Evolutionary conservation across 1,140 invertebrate species (phyloP).

Genomic region (Rhysida immarginata): DNA sequence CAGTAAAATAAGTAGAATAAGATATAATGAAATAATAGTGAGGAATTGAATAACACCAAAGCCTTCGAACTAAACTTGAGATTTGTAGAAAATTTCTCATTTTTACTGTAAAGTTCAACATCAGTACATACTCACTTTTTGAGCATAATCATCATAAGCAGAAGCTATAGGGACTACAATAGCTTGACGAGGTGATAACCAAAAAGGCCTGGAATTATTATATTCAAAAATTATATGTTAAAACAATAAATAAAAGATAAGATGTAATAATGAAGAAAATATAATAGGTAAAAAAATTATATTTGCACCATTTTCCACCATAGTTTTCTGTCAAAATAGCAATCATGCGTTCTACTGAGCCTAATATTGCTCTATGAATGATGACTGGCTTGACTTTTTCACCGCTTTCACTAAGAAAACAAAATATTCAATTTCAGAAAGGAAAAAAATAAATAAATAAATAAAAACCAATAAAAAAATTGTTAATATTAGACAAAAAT

Average conservation of each 20-base stretch:
- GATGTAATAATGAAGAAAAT: neutral
- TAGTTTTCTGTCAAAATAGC: constrained; percentile 93
- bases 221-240: neutral
- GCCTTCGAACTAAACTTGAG: too few relatives aligned
- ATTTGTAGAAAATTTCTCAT: too few relatives aligned
- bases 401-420: constrained; percentile 49
- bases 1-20: too few relatives aligned
- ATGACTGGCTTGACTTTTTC: constrained; percentile 90
- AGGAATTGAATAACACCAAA: too few relatives aligned
- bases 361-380: constrained; percentile 91
- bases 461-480: neutral
- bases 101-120: too few relatives aligned
- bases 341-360: constrained; percentile 96
- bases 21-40: too few relatives aligned
- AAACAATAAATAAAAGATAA: neutral
- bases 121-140: too few relatives aligned
- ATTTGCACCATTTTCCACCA: constrained; percentile 75
- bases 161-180: constrained; percentile 82
- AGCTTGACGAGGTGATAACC: constrained; percentile 88
- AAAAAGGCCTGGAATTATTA: constrained; percentile 54
- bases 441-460: neutral
- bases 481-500: too few relatives aligned
- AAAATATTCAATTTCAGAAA: neutral
- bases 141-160: constrained; percentile 70
- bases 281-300: too few relatives aligned